phyloP scores from a whole-genome alignment of 2,888 invertebrate species.

The Digitonthophagus gazella region DNA sequence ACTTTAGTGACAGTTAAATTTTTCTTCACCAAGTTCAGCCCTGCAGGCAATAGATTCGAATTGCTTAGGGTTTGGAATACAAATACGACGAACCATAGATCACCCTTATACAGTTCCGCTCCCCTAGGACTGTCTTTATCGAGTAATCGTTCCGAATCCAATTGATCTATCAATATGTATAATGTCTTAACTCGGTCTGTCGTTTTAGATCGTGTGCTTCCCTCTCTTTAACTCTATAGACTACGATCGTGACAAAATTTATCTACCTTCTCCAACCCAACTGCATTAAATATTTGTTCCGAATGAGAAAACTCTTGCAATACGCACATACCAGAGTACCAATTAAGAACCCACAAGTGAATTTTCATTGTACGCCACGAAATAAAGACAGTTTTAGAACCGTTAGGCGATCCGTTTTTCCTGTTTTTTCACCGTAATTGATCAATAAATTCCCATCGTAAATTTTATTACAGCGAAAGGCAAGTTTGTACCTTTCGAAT shows the following conservation, averaged over 20 bases:
- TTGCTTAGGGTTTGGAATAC: constrained; percentile 39
- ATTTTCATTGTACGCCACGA: not conserved
- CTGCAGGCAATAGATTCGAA: constrained; percentile 38
- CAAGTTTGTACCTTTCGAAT: not conserved
- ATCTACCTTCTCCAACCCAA: not conserved
- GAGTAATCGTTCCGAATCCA: constrained; percentile 52
- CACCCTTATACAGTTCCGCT: constrained; percentile 42
- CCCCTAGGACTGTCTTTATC: constrained; percentile 48
- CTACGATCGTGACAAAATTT: not conserved
- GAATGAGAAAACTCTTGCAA: too few species aligned
- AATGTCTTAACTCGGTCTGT: constrained; percentile 49
- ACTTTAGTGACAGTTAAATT: not conserved
- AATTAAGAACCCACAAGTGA: too few species aligned
- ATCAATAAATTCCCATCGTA: constrained; percentile 27
- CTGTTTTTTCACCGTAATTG: constrained; percentile 18
- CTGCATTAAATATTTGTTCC: not conserved
- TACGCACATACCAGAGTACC: too few species aligned
- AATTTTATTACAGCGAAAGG: constrained; percentile 24
- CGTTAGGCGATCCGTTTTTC: constrained; percentile 7
- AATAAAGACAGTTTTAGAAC: not conserved
- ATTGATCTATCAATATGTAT: constrained; percentile 54
- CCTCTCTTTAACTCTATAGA: not conserved
- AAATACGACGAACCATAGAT: constrained; percentile 42
- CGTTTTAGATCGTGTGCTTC: constrained; percentile 29
- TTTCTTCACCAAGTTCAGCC: not conserved